Conservation (phyloP, 2,797 vertebrate genomes). For the Hypotaenidia okinawae region DNA sequence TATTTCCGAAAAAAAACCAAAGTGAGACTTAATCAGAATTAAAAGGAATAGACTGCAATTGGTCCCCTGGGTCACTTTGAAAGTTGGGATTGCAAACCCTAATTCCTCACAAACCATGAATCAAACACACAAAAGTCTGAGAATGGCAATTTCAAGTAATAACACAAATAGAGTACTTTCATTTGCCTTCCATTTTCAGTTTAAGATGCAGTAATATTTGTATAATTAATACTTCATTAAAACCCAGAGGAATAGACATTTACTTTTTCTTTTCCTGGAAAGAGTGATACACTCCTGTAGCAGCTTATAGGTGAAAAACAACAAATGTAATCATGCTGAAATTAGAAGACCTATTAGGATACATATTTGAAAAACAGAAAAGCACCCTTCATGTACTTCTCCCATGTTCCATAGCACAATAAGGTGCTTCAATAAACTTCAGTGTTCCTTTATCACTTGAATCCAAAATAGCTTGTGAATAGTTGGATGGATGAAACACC, state of each 20-base stretch:
- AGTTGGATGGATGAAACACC: neutral
- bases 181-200: neutral
- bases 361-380: neutral
- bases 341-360: neutral
- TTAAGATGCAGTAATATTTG: neutral
- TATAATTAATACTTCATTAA: neutral
- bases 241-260: neutral
- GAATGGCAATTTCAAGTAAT: neutral
- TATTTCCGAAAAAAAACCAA: neutral
- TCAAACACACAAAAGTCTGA: neutral
- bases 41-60: neutral
- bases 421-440: neutral
- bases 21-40: neutral
- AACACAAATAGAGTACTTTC: neutral
- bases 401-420: neutral
- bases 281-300: neutral
- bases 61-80: neutral
- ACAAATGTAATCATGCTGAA: neutral
- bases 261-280: neutral
- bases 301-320: neutral
- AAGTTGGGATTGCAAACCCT: neutral
- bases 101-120: neutral
- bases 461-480: neutral
- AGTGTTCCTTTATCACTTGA: neutral
- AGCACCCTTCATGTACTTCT: neutral